Conservation (phyloP, 2,113 vertebrate species). For the Polypterus senegalus region DNA sequence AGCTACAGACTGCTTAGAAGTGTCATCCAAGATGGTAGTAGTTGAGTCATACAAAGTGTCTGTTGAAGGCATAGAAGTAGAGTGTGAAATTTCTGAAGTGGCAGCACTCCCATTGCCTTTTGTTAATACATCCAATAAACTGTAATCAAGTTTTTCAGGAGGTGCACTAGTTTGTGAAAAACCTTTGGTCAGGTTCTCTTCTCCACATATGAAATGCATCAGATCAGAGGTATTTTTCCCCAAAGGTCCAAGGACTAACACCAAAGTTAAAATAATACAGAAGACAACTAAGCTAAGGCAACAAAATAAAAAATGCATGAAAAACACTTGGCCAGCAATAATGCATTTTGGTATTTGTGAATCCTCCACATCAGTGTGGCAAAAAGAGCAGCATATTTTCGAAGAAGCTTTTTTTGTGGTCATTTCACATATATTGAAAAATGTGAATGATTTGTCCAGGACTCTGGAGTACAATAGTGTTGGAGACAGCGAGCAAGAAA, state of each 20-base stretch:
- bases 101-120: neutral
- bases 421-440: too few species aligned
- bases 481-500: too few species aligned
- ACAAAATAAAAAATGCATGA: constrained; percentile 19
- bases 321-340: constrained; percentile 11
- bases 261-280: constrained; percentile 23
- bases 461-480: too few species aligned
- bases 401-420: too few species aligned
- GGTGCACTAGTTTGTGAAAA: constrained; percentile 18
- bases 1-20: neutral
- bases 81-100: neutral
- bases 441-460: too few species aligned
- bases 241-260: constrained; percentile 12
- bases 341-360: neutral
- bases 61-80: neutral
- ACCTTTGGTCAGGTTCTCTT: constrained; percentile 14
- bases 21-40: too few species aligned
- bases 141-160: constrained; percentile 11
- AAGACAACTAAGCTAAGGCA: constrained; percentile 24
- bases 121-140: neutral
- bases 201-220: constrained; percentile 20
- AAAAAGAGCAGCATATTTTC: too few species aligned
- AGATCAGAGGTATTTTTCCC: constrained; percentile 17
- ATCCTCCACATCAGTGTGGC: neutral
- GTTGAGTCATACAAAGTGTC: too few species aligned